These are phyloP conservation scores for Theodoxus fluviatilis DNA, from an alignment of 2,888 invertebrate species.

Conservation along the genomic window DNA sequence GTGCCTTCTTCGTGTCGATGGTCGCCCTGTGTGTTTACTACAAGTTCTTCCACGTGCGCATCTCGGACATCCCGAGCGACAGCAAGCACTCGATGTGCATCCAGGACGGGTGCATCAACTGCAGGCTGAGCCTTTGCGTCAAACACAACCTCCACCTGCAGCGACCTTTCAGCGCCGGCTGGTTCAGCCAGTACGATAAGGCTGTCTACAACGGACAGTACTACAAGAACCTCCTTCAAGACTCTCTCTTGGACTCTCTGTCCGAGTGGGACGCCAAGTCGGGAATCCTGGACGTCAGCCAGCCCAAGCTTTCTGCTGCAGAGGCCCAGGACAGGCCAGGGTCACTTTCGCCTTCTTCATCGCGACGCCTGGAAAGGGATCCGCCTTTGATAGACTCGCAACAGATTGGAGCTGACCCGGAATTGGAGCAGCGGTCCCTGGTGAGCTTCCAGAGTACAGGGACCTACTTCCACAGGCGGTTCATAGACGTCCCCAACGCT, in stretches of 20 bases:
- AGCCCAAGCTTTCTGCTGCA: too few relatives aligned
- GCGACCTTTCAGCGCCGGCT: constrained; percentile 48
- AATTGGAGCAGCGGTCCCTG: constrained; percentile 28
- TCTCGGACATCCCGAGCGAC: constrained; percentile 32
- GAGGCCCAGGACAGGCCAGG: too few relatives aligned
- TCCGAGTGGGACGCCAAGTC: constrained; percentile 40
- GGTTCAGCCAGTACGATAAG: constrained; percentile 46
- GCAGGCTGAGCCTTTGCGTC: constrained; percentile 46
- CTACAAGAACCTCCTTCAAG: constrained; percentile 45
- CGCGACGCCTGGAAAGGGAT: too few relatives aligned
- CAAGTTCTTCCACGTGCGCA: constrained; percentile 80
- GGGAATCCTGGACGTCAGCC: too few relatives aligned
- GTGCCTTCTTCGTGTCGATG: constrained; percentile 61
- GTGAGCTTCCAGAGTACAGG: constrained; percentile 40
- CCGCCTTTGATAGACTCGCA: too few relatives aligned
- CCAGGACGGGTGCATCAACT: constrained; percentile 45
- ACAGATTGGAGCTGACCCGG: constrained; percentile 19
- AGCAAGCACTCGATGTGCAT: constrained; percentile 37
- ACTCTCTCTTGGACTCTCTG: constrained; percentile 42
- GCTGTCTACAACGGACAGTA: constrained; percentile 43
- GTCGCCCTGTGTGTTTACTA: constrained; percentile 68
- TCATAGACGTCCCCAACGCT: constrained; percentile 37
- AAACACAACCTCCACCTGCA: constrained; percentile 43
- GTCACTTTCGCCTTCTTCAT: too few relatives aligned
- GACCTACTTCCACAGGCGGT: constrained; percentile 45